Percentiles rank a stretch among this genome's conserved stretches.
These are phyloP conservation scores for Pharmacophagus antenor DNA, from an alignment of 2,888 invertebrate genomes.

Conservation along the genomic window DNA sequence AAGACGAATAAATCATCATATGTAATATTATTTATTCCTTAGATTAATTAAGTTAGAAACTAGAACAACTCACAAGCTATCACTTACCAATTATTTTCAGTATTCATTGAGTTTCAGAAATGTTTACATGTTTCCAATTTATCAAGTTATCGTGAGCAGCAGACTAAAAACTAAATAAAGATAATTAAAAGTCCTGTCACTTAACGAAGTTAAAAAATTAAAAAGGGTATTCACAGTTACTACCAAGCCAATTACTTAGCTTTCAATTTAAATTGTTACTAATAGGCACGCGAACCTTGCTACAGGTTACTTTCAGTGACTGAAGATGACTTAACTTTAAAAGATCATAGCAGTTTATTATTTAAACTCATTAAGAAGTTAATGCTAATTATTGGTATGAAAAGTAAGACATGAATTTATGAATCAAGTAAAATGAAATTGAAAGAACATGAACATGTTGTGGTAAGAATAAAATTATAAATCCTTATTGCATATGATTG, in stretches of 20 bases:
- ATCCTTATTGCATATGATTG: too few species aligned
- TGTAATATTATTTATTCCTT: not conserved
- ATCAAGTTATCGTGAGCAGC: constrained; percentile 17
- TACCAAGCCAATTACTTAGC: constrained; percentile 47
- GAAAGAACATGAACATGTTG: too few species aligned
- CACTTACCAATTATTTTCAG: constrained; percentile 3
- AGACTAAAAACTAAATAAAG: constrained; percentile 15
- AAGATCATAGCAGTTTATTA: too few species aligned
- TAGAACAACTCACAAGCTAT: not conserved
- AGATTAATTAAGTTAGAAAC: not conserved
- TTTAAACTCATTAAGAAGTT: too few species aligned
- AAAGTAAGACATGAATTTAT: too few species aligned
- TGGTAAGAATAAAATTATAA: too few species aligned
- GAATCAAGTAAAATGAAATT: too few species aligned
- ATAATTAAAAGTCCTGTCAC: constrained; percentile 13
- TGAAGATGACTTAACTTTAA: too few species aligned
- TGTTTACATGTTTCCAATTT: constrained; percentile 6
- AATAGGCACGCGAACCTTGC: constrained; percentile 49
- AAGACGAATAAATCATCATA: not conserved
- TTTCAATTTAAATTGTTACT: constrained; percentile 47
- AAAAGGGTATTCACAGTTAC: constrained; percentile 33
- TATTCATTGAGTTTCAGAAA: not conserved
- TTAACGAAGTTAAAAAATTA: constrained; percentile 10
- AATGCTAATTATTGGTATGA: too few species aligned
- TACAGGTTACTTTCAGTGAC: constrained; percentile 40